These are phyloP conservation scores for Pachycephus smyrnensis DNA, from an alignment of 2,888 invertebrate genomes.

Conservation along the genomic window DNA sequence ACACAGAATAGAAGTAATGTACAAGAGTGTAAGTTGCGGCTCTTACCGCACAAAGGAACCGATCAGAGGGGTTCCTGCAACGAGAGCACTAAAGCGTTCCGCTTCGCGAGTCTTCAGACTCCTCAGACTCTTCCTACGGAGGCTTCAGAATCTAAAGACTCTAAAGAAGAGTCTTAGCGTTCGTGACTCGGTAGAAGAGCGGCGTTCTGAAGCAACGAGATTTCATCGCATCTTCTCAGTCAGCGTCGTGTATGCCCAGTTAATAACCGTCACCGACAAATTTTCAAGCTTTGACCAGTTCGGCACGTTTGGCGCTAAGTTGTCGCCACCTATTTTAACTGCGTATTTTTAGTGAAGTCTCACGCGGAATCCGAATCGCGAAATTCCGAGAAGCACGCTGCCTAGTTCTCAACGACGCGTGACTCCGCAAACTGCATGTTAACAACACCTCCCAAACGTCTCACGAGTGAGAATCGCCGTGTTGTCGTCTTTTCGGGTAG, in stretches of 20 bases:
- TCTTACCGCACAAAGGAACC: constrained; percentile 8
- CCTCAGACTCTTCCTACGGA: background rate
- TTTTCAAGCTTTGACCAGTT: background rate
- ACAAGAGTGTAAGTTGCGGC: background rate
- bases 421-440: constrained; percentile 56
- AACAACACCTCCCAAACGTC: constrained; percentile 42
- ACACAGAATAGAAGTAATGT: background rate
- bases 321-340: background rate
- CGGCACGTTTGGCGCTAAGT: background rate
- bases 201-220: background rate
- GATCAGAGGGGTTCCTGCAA: constrained; percentile 3
- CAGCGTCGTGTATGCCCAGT: background rate
- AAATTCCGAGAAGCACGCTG: constrained; percentile 35
- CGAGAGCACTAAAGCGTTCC: constrained; percentile 11
- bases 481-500: constrained; percentile 26
- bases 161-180: background rate
- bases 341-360: constrained; percentile 15
- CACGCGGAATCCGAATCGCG: constrained; percentile 12
- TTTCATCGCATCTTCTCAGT: background rate
- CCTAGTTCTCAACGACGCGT: constrained; percentile 50
- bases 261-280: background rate
- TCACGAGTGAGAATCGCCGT: constrained; percentile 21
- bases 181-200: background rate
- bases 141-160: background rate
- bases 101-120: constrained; percentile 1